Evolutionary conservation across 2,888 invertebrate genomes (phyloP).

Genomic region (Orchesellides sinensis): DNA sequence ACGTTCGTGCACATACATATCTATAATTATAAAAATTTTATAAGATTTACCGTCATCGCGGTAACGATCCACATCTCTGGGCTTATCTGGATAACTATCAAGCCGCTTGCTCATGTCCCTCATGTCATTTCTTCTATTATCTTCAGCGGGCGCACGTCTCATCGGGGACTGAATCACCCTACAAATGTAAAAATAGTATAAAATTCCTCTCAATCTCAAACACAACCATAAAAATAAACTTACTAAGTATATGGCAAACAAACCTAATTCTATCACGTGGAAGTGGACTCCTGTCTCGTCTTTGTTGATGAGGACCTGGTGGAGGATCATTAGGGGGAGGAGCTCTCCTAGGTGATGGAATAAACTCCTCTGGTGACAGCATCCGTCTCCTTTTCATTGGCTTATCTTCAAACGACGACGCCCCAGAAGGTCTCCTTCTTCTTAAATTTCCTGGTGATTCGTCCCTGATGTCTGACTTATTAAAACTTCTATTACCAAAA

Average conservation of each 20-base stretch:
- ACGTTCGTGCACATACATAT: neutral
- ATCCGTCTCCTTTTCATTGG: slow-evolving; percentile 49
- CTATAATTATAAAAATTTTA: neutral
- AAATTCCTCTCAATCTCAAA: neutral
- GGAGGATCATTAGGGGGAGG: slow-evolving; percentile 55
- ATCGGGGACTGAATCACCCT: slow-evolving; percentile 68
- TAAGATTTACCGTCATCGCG: slow-evolving; percentile 45
- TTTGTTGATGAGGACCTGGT: neutral
- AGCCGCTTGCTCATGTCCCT: slow-evolving; percentile 42
- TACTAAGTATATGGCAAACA: too few species aligned
- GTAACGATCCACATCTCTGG: slow-evolving; percentile 58
- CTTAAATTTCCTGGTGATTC: slow-evolving; percentile 37
- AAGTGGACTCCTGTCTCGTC: slow-evolving; percentile 36
- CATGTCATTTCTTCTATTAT: slow-evolving; percentile 48
- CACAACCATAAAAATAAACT: too few species aligned
- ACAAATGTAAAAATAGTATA: neutral
- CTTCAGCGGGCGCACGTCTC: slow-evolving; percentile 66
- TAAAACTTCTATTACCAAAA: slow-evolving; percentile 19
- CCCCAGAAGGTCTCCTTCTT: slow-evolving; percentile 26
- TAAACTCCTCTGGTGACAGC: slow-evolving; percentile 46
- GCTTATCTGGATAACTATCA: slow-evolving; percentile 39
- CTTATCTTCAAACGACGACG: slow-evolving; percentile 44
- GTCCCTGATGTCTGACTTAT: slow-evolving; percentile 36
- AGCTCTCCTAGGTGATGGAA: slow-evolving; percentile 50
- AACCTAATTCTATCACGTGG: slow-evolving; percentile 54